Evolutionary conservation across 2,797 vertebrate species (phyloP), one percentile per base, ranked within the genome.

Genomic region (Epinephelus awoara): DNA sequence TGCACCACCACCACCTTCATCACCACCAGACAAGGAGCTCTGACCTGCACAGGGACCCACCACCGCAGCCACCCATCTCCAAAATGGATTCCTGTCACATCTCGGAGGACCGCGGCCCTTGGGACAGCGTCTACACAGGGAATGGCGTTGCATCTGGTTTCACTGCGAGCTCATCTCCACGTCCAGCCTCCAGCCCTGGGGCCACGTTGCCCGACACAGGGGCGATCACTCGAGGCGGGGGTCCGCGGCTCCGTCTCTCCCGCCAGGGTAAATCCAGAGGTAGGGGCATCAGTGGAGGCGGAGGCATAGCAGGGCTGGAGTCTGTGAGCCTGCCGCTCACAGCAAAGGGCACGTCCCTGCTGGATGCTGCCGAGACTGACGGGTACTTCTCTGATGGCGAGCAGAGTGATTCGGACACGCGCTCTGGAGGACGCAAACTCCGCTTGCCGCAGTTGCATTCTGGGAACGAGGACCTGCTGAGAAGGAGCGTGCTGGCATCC

Each of bases 351-450:
- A 80, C 80, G 40, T 86, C 96, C 55, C 90, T 94, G 25, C 95
- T 96, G 76, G 96, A 96, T 47, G 67, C 95, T 64, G 84, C 95
- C 0, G 97, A 97, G 91, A 96, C 96, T 44, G 97, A 98, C 29
- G 96, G 97, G 67, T 98, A 98, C 93, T 99, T 97, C 94, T 97
- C 97, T 0, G 97, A 98, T 0, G 97, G 94, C 1, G 97, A 98
- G 93, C 97, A 97, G 95, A 98, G 97, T 59, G 96, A 98, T 91
- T 95, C 94, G 1, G 97, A 98, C 8, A 89, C 89, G 1, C 96
- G 95, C 79, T 78, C 96, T 3, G 77, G 94, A 46, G 64, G 95
- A 54, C 92, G 91, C 69, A 95, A 96, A 89, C 93, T 96, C 1
- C 96, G 94, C 87, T 92, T 96, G 82, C 90, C 93, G 1, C 95